Evolutionary conservation across 2,888 invertebrate species (phyloP).

Genomic region (Volucella inflata): DNA sequence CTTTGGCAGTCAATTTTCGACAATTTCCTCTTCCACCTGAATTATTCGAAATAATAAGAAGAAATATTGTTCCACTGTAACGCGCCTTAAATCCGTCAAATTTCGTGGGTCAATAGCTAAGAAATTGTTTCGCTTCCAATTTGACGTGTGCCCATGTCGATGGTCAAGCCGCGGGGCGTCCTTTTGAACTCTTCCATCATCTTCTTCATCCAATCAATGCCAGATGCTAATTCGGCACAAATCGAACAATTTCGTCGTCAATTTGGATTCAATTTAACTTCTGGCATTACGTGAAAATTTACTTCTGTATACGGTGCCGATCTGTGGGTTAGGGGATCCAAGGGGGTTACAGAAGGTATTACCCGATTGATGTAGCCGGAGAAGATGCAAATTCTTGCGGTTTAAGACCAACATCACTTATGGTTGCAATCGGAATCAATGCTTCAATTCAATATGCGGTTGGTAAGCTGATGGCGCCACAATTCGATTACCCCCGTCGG

Average conservation of each 20-base stretch:
- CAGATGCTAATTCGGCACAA: constrained; percentile 68
- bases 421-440: constrained; percentile 61
- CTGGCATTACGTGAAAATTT: constrained; percentile 74
- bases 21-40: constrained; percentile 59
- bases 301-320: constrained; percentile 30
- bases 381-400: constrained; percentile 61
- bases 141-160: constrained; percentile 59
- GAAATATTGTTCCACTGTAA: constrained; percentile 17
- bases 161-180: constrained; percentile 62
- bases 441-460: constrained; percentile 22
- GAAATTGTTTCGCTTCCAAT: constrained; percentile 9
- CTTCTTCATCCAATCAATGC: constrained; percentile 39
- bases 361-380: neutral
- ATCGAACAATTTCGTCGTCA: constrained; percentile 67
- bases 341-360: constrained; percentile 45
- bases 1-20: neutral
- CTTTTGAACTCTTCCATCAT: constrained; percentile 43
- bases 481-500: constrained; percentile 62
- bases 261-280: constrained; percentile 74
- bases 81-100: constrained; percentile 8
- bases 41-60: constrained; percentile 56
- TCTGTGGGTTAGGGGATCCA: neutral
- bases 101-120: constrained; percentile 62
- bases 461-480: constrained; percentile 70
- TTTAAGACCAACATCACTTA: constrained; percentile 56